Conservation (phyloP, 2,113 vertebrate species). For the Colaptes auratus region DNA sequence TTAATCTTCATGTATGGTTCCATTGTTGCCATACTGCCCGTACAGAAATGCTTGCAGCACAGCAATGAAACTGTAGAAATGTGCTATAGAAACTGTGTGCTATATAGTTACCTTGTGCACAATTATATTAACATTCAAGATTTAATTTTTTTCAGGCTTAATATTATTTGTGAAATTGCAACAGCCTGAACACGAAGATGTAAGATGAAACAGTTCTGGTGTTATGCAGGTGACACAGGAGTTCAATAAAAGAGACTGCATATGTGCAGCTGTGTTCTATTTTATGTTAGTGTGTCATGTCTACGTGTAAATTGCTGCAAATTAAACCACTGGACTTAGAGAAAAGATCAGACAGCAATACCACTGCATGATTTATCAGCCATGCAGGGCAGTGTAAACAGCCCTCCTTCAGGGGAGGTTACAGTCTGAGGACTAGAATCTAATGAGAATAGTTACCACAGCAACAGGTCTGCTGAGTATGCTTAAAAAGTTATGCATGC, state of each 20-base stretch:
- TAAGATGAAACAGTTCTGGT: neutral
- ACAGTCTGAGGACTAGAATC: neutral
- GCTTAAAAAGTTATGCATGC: constrained; percentile 2
- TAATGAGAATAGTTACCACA: constrained; percentile 49
- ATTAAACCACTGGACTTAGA: neutral
- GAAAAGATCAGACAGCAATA: neutral
- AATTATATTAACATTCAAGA: neutral
- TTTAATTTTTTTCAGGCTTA: neutral
- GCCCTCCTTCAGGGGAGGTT: neutral
- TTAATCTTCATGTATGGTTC: neutral
- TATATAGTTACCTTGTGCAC: neutral
- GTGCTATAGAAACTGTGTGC: neutral
- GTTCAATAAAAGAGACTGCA: neutral
- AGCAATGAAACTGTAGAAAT: neutral
- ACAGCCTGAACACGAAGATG: neutral
- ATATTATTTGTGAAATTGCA: neutral
- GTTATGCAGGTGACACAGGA: neutral
- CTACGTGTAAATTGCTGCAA: neutral
- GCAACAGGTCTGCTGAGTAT: constrained; percentile 63
- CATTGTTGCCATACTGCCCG: neutral
- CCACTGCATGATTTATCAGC: neutral
- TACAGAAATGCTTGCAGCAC: neutral
- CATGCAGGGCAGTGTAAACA: constrained; percentile 39
- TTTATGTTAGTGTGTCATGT: neutral
- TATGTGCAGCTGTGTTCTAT: neutral